phyloP scores from a whole-genome alignment of 2,113 vertebrate genomes.

The Rhinoderma darwinii region DNA sequence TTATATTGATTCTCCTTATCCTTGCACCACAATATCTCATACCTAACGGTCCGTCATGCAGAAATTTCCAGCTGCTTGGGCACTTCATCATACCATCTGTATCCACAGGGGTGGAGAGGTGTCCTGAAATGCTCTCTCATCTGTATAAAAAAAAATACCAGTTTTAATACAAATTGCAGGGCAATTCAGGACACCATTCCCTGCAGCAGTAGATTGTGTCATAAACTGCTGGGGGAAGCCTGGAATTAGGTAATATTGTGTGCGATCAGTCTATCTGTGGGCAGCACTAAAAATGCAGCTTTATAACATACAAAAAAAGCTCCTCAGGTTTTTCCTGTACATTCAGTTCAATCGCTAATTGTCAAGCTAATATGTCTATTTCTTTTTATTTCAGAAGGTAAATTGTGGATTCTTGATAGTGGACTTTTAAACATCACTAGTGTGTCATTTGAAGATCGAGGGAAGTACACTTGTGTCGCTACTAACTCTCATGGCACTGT shows the following conservation, averaged over 20 bases:
- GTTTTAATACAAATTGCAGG: too few relatives aligned
- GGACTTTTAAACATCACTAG: constrained; percentile 91
- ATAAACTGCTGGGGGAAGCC: too few relatives aligned
- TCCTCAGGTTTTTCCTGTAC: too few relatives aligned
- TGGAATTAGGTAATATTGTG: too few relatives aligned
- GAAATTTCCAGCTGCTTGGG: neutral
- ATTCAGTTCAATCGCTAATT: too few relatives aligned
- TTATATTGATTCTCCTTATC: neutral
- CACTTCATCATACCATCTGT: neutral
- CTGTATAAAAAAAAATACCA: too few relatives aligned
- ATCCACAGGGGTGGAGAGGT: neutral
- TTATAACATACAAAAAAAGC: too few relatives aligned
- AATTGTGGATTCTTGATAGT: constrained; percentile 84
- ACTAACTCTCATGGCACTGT: constrained; percentile 81
- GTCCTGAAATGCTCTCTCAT: too few relatives aligned
- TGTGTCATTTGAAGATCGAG: constrained; percentile 91
- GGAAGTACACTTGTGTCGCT: constrained; percentile 93
- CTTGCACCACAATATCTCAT: neutral
- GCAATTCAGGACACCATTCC: too few relatives aligned
- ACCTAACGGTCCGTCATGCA: neutral
- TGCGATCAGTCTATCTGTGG: too few relatives aligned
- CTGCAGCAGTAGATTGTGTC: too few relatives aligned
- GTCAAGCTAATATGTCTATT: constrained; percentile 6
- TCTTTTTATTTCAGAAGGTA: constrained; percentile 73
- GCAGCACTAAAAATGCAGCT: too few relatives aligned